phyloP scores from a whole-genome alignment of 2,113 vertebrate species.

The Scomber scombrus region DNA sequence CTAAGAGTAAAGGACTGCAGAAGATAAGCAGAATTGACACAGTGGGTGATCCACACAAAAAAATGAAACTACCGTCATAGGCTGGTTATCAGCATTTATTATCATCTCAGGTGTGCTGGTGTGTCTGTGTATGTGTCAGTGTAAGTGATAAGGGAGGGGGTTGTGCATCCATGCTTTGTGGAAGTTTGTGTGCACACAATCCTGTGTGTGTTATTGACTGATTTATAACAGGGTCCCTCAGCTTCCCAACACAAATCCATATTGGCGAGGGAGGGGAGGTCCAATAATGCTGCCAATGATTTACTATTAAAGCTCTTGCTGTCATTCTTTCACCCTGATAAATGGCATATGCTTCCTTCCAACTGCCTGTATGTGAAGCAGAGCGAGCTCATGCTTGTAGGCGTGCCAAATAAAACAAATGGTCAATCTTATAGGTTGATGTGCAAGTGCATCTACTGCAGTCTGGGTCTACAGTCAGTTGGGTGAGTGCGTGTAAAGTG shows the following conservation, averaged over 20 bases:
- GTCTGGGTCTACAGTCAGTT: neutral
- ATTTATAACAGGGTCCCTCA: conserved; percentile 68
- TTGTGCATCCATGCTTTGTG: conserved; percentile 18
- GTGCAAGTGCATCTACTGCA: conserved; percentile 13
- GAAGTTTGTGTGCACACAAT: conserved; percentile 36
- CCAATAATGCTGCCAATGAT: conserved; percentile 76
- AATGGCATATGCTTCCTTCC: conserved; percentile 60
- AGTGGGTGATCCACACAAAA: conserved; percentile 8
- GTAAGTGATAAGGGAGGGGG: conserved; percentile 8
- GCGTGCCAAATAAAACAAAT: conserved; percentile 55
- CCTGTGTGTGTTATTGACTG: conserved; percentile 59
- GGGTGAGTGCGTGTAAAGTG: neutral
- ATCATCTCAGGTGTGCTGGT: conserved; percentile 21
- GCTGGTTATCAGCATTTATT: conserved; percentile 40
- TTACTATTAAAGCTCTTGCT: conserved; percentile 74
- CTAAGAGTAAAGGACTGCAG: neutral
- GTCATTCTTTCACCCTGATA: conserved; percentile 72
- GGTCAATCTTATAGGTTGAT: conserved; percentile 41
- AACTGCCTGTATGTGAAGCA: conserved; percentile 48
- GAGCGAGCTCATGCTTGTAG: conserved; percentile 31
- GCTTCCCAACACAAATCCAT: conserved; percentile 73
- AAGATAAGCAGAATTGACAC: conserved; percentile 6
- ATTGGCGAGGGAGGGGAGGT: conserved; percentile 59
- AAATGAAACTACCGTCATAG: conserved; percentile 20
- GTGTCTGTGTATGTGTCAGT: conserved; percentile 9